Evolutionary conservation across 2,113 vertebrate genomes (phyloP), one percentile per base, ranked within the genome.

Genomic region (Mirounga angustirostris): DNA sequence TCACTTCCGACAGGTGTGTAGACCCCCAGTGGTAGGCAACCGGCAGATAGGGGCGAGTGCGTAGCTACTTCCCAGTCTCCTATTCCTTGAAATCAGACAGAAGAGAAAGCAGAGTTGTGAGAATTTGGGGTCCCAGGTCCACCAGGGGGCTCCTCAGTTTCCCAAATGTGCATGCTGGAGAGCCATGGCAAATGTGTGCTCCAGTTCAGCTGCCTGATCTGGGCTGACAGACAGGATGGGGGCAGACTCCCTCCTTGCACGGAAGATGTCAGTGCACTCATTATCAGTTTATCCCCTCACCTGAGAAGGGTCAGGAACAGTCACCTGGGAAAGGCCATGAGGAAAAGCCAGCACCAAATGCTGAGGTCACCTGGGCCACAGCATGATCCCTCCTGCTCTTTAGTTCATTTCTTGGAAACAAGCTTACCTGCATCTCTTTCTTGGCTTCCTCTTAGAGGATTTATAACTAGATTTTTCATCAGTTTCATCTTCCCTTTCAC

Each of bases 381-480:
- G 30, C n/a, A 3, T 2, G 1, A n/a, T 89, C 71, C 80, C 26
- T 61, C 1, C 0, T 43, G 80, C 4, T 85, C 33, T 92, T 90
- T 89, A 59, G 76, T 79, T 97, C 28, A 85, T 95, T 95, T 90
- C 94, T 92, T 93, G 43, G 30, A 96, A 97, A 96, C 85, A 56
- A 67, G 26, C 65, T 98, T 96, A 92, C 96, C 87, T 95, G n/a
- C 19, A n/a, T 91, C 81, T 89, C 89, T 78, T 91, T 94, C 88
- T 94, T 94, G 58, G 63, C 86, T 91, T 92, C 71, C 40, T 95
- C 40, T 93, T 92, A 96, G 95, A 85, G 73, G 67, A 58, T 92
- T 95, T 94, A 76, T 95, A 97, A 91, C 89, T 84, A 65, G 86
- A 95, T 81, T 87, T 95, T 92, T 90, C 33, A 78, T 89, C 92